A percentile compares a stretch with the other conserved stretches of the same genome.
Conservation (phyloP, 2,797 vertebrate genomes). For the Pangasius krempfi region DNA sequence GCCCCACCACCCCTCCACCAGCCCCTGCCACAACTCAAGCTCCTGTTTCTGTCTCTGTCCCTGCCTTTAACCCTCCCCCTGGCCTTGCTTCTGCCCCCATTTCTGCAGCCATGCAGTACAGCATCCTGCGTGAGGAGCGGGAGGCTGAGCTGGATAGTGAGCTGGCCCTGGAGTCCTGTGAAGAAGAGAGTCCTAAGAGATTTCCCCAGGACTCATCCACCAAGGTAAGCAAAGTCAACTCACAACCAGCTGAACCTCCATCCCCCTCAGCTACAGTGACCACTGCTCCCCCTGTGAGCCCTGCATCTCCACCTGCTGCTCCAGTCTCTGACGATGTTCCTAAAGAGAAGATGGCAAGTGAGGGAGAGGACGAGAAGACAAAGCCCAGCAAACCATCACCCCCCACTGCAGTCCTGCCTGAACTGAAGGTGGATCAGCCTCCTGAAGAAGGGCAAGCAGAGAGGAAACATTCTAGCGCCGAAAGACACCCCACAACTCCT, state of each 20-base stretch:
- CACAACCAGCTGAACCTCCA: conserved; percentile 66
- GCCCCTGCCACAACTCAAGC: conserved; percentile 52
- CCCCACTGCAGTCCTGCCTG: conserved; percentile 27
- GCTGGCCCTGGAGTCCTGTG: conserved; percentile 95
- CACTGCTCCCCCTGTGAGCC: conserved; percentile 59
- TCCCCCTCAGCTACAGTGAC: conserved; percentile 63
- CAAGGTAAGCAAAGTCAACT: conserved; percentile 72
- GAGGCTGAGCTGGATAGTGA: conserved; percentile 98
- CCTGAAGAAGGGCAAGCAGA: conserved; percentile 37
- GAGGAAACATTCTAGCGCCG: conserved; percentile 45
- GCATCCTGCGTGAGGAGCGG: conserved; percentile 95
- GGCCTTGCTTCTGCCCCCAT: conserved; percentile 65
- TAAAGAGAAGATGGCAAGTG: conserved; percentile 37
- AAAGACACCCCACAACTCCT: conserved; percentile 25
- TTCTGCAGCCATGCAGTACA: conserved; percentile 78
- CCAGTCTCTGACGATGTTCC: conserved; percentile 8
- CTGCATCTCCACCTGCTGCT: conserved; percentile 18
- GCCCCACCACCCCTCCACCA: conserved; percentile 62
- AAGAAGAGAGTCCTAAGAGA: conserved; percentile 95
- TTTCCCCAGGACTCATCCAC: conserved; percentile 81
- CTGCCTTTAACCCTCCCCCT: conserved; percentile 72
- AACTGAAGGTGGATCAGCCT: conserved; percentile 56
- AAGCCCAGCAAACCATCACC: conserved; percentile 22
- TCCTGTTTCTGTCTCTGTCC: conserved; percentile 57
- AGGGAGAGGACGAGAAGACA: conserved; percentile 43